Conservation (phyloP, 2,888 invertebrate genomes). For the Brenthis hecate region DNA sequence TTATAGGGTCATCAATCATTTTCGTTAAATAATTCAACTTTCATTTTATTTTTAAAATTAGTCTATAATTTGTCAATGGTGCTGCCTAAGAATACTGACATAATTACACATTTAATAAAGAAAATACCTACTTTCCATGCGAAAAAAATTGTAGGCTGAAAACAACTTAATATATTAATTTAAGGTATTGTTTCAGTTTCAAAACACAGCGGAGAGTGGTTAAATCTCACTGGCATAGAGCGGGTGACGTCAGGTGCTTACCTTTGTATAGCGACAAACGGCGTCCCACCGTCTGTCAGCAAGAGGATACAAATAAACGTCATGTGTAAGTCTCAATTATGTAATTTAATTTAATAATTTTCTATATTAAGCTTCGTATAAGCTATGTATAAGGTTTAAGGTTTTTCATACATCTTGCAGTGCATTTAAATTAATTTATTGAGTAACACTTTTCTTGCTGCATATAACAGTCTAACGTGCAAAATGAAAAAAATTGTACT, state of each 20-base stretch:
- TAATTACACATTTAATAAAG: too few species aligned
- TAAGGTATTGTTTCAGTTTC: slow-evolving; percentile 64
- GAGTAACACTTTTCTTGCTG: too few species aligned
- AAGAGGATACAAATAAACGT: slow-evolving; percentile 77
- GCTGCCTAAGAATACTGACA: too few species aligned
- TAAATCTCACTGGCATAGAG: slow-evolving; percentile 81
- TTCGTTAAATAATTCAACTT: too few species aligned
- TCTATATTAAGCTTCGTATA: background rate
- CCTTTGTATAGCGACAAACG: slow-evolving; percentile 85
- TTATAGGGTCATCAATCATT: too few species aligned
- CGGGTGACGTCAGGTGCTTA: slow-evolving; percentile 85
- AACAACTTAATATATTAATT: background rate
- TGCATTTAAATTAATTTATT: too few species aligned
- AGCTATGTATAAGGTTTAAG: too few species aligned
- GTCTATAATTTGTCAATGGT: background rate
- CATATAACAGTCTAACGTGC: too few species aligned
- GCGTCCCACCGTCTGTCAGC: slow-evolving; percentile 80
- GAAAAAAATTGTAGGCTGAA: background rate
- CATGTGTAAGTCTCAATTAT: slow-evolving; percentile 78
- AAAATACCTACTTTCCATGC: too few species aligned
- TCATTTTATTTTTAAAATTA: too few species aligned
- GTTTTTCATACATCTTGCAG: too few species aligned
- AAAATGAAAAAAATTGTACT: too few species aligned
- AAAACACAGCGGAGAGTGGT: slow-evolving; percentile 79
- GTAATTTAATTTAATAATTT: background rate